Conservation (phyloP, 2,888 invertebrate species). For the Eristalis intricaria region DNA sequence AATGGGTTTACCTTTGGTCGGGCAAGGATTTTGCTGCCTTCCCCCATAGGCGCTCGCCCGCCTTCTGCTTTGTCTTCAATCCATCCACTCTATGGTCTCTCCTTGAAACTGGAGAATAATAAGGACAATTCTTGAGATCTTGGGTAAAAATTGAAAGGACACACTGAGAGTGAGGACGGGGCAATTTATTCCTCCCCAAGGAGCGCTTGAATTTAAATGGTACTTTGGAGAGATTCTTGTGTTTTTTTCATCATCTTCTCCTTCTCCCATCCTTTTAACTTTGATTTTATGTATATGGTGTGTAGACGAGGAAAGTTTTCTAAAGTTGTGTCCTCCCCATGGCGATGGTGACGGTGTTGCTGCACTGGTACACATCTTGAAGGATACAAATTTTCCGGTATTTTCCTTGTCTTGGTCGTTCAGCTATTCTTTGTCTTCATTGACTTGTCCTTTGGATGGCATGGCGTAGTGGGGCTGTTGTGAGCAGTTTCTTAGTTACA, state of each 20-base stretch:
- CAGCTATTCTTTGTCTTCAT: not conserved
- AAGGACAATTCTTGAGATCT: conserved; percentile 23
- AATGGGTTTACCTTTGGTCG: not conserved
- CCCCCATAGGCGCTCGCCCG: too few species aligned
- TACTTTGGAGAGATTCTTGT: conserved; percentile 38
- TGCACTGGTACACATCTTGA: conserved; percentile 2
- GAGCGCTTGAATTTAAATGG: conserved; percentile 63
- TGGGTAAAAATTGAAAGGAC: conserved; percentile 18
- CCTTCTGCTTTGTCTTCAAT: not conserved
- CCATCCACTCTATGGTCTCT: not conserved
- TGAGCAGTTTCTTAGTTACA: conserved; percentile 52
- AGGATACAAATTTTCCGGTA: conserved; percentile 49
- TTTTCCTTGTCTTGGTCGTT: conserved; percentile 13
- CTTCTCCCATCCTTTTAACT: not conserved
- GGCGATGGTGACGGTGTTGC: not conserved
- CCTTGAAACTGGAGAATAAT: not conserved
- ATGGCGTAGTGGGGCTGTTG: not conserved
- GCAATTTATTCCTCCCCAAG: conserved; percentile 67
- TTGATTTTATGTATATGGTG: conserved; percentile 7
- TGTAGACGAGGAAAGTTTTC: conserved; percentile 26
- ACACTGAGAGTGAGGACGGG: not conserved
- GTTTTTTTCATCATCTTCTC: not conserved
- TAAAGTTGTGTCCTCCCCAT: conserved; percentile 2
- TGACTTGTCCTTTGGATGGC: not conserved
- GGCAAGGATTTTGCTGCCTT: not conserved